Evolutionary conservation across 2,888 invertebrate species (phyloP), one percentile per base, ranked within the genome.

Genomic region (Eugnorisma glareosa): DNA sequence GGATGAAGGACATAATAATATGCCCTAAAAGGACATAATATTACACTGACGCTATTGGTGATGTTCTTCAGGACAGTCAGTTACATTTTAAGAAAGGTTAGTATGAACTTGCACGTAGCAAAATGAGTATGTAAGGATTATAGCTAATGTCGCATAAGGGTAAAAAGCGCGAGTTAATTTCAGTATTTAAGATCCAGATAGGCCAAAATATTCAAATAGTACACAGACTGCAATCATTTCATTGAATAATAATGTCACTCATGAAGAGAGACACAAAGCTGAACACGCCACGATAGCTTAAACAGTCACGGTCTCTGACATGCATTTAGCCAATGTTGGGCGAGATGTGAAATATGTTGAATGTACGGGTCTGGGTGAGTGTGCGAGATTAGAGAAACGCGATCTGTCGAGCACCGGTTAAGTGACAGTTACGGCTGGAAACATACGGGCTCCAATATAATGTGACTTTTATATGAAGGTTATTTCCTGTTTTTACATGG

Each of bases 381-480:
- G 40, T 73, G 51, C 11, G 28, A 68, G 75, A 85, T 85, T 81
- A 83, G 64, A 54, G 66, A 45, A 54, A 80, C 64, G 35, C 28
- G 77, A 54, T 79, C 64, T 78, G 72, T 82, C 73, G 78, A 75
- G 35, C 11, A 11, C n/a, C 35, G 40, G 66, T 75, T 78, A 86
- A 82, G 71, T 77, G 68, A 81, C 82, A 81, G 77, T 75, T 79
- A 82, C 61, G 37, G 63, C 57, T 64, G 51, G 31, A 79, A 86
- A 77, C 75, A 80, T 67, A 79, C 68, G 73, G 79, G 54, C 24
- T 64, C 28, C 54, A 24, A 48, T 67, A 13, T 84, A 70, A 68
- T 75, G 48, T 54, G 70, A 85, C 74, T 77, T 84, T 81, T 69
- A 85, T 74, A 68, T n/a, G 71, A 67, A 72, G 21, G 28, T 45